These are phyloP conservation scores for Lithophane leautieri DNA, from an alignment of 2,888 invertebrate species.

Conservation along the genomic window DNA sequence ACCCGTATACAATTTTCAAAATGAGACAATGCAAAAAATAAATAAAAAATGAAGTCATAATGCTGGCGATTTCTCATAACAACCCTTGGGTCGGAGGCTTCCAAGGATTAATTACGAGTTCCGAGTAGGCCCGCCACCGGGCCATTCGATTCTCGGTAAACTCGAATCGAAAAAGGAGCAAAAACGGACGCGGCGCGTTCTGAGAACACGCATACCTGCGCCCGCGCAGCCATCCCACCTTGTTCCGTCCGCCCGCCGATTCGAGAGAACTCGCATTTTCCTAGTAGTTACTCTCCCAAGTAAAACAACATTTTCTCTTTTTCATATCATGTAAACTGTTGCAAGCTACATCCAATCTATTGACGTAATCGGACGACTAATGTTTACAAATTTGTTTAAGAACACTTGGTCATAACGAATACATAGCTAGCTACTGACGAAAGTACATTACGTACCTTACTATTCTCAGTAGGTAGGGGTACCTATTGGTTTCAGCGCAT, in stretches of 20 bases:
- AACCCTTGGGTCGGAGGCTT: constrained; percentile 89
- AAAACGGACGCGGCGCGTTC: constrained; percentile 87
- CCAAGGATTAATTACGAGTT: constrained; percentile 90
- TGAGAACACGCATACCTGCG: constrained; percentile 89
- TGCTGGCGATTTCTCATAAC: constrained; percentile 88
- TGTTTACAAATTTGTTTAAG: constrained; percentile 53
- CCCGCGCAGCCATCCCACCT: constrained; percentile 84
- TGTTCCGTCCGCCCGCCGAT: constrained; percentile 77
- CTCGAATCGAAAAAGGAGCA: constrained; percentile 90
- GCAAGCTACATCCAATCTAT: constrained; percentile 38
- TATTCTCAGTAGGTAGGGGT: background rate
- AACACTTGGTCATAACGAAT: constrained; percentile 24
- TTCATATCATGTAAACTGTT: constrained; percentile 64
- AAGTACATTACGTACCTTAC: background rate
- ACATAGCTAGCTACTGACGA: constrained; percentile 15
- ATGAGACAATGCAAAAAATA: constrained; percentile 85
- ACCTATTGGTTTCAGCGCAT: constrained; percentile 1
- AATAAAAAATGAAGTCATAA: constrained; percentile 83
- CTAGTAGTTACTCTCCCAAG: constrained; percentile 75
- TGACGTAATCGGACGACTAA: constrained; percentile 47
- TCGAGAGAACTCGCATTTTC: constrained; percentile 83
- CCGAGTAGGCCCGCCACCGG: constrained; percentile 89
- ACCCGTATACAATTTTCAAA: constrained; percentile 82
- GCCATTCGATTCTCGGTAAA: constrained; percentile 89
- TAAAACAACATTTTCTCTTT: constrained; percentile 70